phyloP scores from a whole-genome alignment of 2,888 invertebrate genomes.

The Idaea straminata region DNA sequence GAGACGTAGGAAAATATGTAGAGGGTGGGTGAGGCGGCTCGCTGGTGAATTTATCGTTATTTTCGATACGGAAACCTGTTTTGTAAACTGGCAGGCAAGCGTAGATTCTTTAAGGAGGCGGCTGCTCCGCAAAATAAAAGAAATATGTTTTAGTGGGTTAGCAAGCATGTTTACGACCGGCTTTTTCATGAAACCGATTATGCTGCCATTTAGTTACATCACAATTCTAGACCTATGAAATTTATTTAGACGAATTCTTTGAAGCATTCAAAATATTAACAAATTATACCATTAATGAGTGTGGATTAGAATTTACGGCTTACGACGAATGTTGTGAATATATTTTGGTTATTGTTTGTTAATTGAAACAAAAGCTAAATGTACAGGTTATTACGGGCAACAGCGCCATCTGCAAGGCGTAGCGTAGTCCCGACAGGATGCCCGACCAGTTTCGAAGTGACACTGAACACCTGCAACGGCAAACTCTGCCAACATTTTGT shows the following conservation, averaged over 20 bases:
- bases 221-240: conserved; percentile 45
- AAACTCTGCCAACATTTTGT: conserved; percentile 38
- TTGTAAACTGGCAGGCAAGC: conserved; percentile 53
- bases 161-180: conserved; percentile 75
- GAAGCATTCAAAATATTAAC: not conserved
- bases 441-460: conserved; percentile 74
- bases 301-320: not conserved
- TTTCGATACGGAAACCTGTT: conserved; percentile 73
- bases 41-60: conserved; percentile 68
- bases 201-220: conserved; percentile 72
- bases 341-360: not conserved
- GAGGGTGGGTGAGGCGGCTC: conserved; percentile 53
- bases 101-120: conserved; percentile 47
- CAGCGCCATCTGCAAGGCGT: conserved; percentile 68
- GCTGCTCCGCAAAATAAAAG: conserved; percentile 73
- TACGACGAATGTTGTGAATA: not conserved
- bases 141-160: conserved; percentile 80
- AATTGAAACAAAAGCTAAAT: conserved; percentile 3
- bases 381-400: conserved; percentile 27
- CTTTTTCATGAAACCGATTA: conserved; percentile 64
- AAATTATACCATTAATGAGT: not conserved
- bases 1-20: conserved; percentile 57
- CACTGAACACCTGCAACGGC: conserved; percentile 69
- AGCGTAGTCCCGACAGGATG: conserved; percentile 63
- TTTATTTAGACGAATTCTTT: conserved; percentile 53